Evolutionary conservation across 1,140 invertebrate genomes (phyloP), one percentile per base, ranked within the genome.

Genomic region (Drosophila lini): DNA sequence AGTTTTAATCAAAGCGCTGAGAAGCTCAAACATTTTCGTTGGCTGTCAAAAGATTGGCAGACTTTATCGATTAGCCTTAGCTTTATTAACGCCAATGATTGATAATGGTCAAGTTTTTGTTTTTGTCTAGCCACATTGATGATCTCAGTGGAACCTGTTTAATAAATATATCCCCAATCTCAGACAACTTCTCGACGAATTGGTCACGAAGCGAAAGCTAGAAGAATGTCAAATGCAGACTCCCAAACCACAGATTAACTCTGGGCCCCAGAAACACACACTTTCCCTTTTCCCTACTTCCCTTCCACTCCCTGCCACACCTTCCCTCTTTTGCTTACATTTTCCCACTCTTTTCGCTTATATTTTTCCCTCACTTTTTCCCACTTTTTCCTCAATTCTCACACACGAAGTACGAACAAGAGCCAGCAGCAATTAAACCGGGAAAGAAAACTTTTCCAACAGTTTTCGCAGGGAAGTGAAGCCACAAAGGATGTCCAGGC

Each of bases 161-260:
- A 16, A 50, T 2, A 16, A 6, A 15, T 47, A 32, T 25, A 45
- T 40, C 11, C 25, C 34, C 45, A 40, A 69, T 53, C 47, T 45
- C 45, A 34, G 55, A 60, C 4, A 44, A 60, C 52, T 52, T 64
- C 44, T 38, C 7, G 19, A 4, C 34, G 16, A 44, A 58, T 42
- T 58, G 56, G 56, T 16, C 59, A 56, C 50, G 3, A 31, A 22
- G 36, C 57, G 32, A 25, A 59, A 42, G 53, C 65, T 55, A 44
- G 45, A 52, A 68, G 84, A 86, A 58, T 78, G 74, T 59, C 74
- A 82, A 82, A 71, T 61, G 74, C 81, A 81, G 78, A 81, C 73
- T 70, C 5, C 38, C 67, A 73, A 15, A 60, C 75, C 83, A 53
- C 75, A 86, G 82, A 82, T 88, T 86, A 88, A 88, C 80, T 88